Percentiles rank a stretch among this genome's conserved stretches.
These are phyloP conservation scores for Aphidoletes aphidimyza DNA, from an alignment of 2,888 invertebrate species.

Conservation along the genomic window DNA sequence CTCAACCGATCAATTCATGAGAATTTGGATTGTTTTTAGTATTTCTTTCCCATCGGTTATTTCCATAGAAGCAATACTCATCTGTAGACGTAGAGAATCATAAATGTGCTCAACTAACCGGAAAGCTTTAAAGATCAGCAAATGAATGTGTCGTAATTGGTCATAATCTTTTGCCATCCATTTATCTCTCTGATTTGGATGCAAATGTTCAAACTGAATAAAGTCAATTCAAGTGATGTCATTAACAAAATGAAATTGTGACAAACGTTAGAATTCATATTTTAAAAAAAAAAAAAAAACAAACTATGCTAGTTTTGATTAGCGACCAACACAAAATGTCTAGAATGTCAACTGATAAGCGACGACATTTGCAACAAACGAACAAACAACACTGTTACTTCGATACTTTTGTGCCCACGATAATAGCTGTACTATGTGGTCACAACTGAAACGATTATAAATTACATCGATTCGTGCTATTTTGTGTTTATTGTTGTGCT, in stretches of 20 bases:
- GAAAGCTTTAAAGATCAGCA: neutral
- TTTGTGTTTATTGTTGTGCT: neutral
- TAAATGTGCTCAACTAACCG: slow-evolving; percentile 14
- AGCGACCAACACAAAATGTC: too few relatives aligned
- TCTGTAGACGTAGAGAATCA: too few relatives aligned
- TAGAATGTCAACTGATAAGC: neutral
- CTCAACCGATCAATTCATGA: neutral
- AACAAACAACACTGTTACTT: too few relatives aligned
- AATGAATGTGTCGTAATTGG: neutral
- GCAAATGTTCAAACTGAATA: neutral
- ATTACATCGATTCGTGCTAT: neutral
- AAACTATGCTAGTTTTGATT: too few relatives aligned
- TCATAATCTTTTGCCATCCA: neutral
- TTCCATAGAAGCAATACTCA: neutral
- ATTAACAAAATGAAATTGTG: too few relatives aligned
- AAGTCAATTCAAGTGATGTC: too few relatives aligned
- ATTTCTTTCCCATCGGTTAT: neutral
- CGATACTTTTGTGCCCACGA: too few relatives aligned
- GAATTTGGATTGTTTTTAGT: neutral
- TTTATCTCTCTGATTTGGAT: neutral
- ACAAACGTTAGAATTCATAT: too few relatives aligned
- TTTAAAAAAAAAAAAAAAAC: too few relatives aligned
- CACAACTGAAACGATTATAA: neutral
- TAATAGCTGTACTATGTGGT: neutral
- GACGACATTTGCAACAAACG: neutral